Evolutionary conservation across 2,888 invertebrate species (phyloP).

Genomic region (Ormyrus nitidulus): DNA sequence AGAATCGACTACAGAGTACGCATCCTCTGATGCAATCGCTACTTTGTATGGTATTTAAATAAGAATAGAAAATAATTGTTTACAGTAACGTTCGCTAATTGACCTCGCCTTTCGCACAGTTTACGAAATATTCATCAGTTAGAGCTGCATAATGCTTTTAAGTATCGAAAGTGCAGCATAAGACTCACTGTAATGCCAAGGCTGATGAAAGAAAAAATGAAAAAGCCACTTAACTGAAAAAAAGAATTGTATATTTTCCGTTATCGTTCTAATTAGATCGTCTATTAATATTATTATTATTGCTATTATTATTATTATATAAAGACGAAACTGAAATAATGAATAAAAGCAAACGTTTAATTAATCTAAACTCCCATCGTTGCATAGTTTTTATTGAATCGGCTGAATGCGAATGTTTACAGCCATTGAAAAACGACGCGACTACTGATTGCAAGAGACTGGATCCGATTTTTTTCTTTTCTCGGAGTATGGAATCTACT

Average conservation of each 20-base stretch:
- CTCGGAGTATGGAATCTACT: constrained; percentile 63
- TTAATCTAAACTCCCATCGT: constrained; percentile 53
- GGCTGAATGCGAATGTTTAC: constrained; percentile 42
- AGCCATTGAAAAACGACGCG: constrained; percentile 54
- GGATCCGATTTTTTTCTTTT: constrained; percentile 56
- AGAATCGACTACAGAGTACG: constrained; percentile 48
- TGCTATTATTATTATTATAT: constrained; percentile 60
- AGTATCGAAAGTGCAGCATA: constrained; percentile 63
- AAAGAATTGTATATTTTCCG: constrained; percentile 70
- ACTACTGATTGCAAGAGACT: constrained; percentile 58
- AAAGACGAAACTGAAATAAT: constrained; percentile 59
- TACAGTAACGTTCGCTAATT: constrained; percentile 60
- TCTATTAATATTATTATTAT: constrained; percentile 61
- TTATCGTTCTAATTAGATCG: constrained; percentile 69
- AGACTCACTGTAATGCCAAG: constrained; percentile 58
- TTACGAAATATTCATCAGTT: constrained; percentile 60
- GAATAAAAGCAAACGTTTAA: constrained; percentile 54
- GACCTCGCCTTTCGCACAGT: constrained; percentile 62
- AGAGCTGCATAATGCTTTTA: constrained; percentile 61
- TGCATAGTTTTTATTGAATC: constrained; percentile 54
- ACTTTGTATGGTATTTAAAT: constrained; percentile 56
- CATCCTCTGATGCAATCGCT: constrained; percentile 54
- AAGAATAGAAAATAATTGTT: constrained; percentile 62
- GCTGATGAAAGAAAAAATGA: constrained; percentile 54
- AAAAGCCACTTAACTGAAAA: constrained; percentile 59